Percentiles rank a stretch among this genome's conserved stretches.
These are phyloP conservation scores for Troglohyphantes excavatus DNA, from an alignment of 2,888 invertebrate species.

Conservation along the genomic window DNA sequence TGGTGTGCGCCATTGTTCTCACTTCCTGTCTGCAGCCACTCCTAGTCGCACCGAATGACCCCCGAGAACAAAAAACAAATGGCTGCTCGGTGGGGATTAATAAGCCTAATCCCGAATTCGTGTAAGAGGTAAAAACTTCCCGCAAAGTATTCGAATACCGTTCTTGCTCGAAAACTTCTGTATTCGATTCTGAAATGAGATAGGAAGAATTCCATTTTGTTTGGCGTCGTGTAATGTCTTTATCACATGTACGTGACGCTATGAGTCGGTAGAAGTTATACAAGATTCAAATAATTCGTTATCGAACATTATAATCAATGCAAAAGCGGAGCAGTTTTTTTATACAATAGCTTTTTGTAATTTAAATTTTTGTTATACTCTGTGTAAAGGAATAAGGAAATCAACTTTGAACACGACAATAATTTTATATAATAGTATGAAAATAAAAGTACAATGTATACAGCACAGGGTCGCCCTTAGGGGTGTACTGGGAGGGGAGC, in stretches of 20 bases:
- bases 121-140: constrained; percentile 2
- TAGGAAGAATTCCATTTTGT: neutral
- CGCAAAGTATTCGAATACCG: neutral
- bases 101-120: constrained; percentile 25
- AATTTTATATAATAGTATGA: too few relatives aligned
- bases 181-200: neutral
- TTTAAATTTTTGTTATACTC: too few relatives aligned
- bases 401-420: too few relatives aligned
- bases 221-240: neutral
- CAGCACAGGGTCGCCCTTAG: too few relatives aligned
- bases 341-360: too few relatives aligned
- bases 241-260: neutral
- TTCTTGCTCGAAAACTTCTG: neutral
- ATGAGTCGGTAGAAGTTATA: too few relatives aligned
- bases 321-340: too few relatives aligned
- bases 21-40: constrained; percentile 29
- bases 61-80: constrained; percentile 25
- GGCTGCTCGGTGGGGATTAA: constrained; percentile 2
- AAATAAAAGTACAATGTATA: too few relatives aligned
- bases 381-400: too few relatives aligned
- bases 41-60: constrained; percentile 31
- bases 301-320: too few relatives aligned
- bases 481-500: too few relatives aligned
- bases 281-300: too few relatives aligned
- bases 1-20: constrained; percentile 7